These are phyloP conservation scores for Coenonympha arcania DNA, from an alignment of 2,888 invertebrate genomes.

Conservation along the genomic window DNA sequence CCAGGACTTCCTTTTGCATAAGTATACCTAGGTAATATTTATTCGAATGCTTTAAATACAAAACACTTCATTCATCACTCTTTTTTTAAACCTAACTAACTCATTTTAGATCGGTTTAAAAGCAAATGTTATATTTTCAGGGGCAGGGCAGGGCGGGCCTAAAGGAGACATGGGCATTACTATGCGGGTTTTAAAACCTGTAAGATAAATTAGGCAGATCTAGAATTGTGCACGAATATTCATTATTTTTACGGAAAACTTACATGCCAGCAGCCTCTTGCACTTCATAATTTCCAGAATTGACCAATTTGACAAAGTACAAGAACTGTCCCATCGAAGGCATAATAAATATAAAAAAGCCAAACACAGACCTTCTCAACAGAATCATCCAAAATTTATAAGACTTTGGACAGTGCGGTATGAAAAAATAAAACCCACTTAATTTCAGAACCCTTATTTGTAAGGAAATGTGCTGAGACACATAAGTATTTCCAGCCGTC, in stretches of 20 bases:
- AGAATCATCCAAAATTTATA: constrained; percentile 37
- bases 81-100: too few species aligned
- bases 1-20: too few species aligned
- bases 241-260: constrained; percentile 29
- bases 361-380: constrained; percentile 32
- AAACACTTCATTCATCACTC: too few species aligned
- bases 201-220: too few species aligned
- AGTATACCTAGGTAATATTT: too few species aligned
- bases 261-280: constrained; percentile 45
- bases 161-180: too few species aligned
- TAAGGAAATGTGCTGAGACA: constrained; percentile 37
- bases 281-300: constrained; percentile 38
- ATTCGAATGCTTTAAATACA: too few species aligned
- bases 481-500: constrained; percentile 36
- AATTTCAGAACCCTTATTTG: constrained; percentile 39
- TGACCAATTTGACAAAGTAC: constrained; percentile 37
- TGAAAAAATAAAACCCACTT: constrained; percentile 43
- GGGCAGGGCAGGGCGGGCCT: too few species aligned
- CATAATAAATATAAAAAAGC: constrained; percentile 34
- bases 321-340: constrained; percentile 39
- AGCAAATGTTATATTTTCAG: too few species aligned
- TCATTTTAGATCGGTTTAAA: too few species aligned
- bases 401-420: constrained; percentile 36
- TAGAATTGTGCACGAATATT: too few species aligned
- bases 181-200: too few species aligned